Evolutionary conservation across 2,797 vertebrate species (phyloP), one percentile per base, ranked within the genome.

Genomic region (Balearica regulorum): DNA sequence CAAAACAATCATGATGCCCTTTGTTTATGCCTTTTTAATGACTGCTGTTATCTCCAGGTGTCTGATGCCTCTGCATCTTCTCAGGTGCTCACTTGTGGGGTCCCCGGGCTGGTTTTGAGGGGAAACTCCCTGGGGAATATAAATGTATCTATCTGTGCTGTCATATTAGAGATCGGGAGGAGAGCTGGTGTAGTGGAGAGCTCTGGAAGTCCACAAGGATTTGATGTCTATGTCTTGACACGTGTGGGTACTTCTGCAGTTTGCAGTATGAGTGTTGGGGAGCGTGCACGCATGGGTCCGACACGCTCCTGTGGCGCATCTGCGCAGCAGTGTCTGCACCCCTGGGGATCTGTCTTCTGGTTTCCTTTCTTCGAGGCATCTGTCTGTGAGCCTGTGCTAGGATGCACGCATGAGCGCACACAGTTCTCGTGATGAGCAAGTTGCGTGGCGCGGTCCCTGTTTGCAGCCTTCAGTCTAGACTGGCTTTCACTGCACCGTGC

Each of bases 21-120:
- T 97, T 97, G 94, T 95, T 96, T 91, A 93, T 96, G 95, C 49
- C 78, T 97, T 94, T 95, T 90, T 95, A 96, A 97, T 94, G 96
- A 88, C 70, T 80, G 69, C 92, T 96, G 83, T 94, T 96, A 84
- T 82, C 71, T 94, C 41, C 48, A 69, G 55, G 62, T 88, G 39
- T 57, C 33, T 51, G 81, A 54, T 65, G 29, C 44, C 39, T 92
- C 66, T 62, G 57, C 18, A 24, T 41, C 83, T 87, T 51, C 83
- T 87, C 41, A 69, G 49, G 44, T 55, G 62, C 60, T 84, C 41
- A 29, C 53, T 73, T 77, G 20, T 16, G 87, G 58, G 64, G 51
- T 51, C 43, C 66, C 75, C 41, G 72, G 58, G 28, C 46, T 81
- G 28, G 33, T 80, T 77, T n/a, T 58, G 16, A 5, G 16, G 35